Evolutionary conservation across 2,113 vertebrate genomes (phyloP), one percentile per base, ranked within the genome.

Genomic region (Pipra filicauda): DNA sequence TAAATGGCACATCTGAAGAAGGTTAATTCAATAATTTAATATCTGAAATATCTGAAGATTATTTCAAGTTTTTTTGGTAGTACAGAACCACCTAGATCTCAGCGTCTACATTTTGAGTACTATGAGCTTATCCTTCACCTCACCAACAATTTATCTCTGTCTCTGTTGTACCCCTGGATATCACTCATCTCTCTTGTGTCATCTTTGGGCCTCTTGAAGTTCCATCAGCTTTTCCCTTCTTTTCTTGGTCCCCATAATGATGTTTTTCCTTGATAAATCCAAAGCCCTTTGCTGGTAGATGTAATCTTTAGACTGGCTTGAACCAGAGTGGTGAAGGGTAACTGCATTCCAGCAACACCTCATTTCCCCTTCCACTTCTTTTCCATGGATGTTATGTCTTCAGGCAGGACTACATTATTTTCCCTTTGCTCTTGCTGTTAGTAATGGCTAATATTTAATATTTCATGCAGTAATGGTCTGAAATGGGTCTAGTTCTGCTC

Each of bases 21-120:
- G 37, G 51, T 54, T 7, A 52, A 58, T 35, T 70, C 59, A 77
- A 35, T 28, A 27, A 27, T 52, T 15, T 28, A 14, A 52, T 52
- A 52, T 52, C 15, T 51, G 49, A 51, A 24, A 51, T 51, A 51
- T 27, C 49, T 27, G 62, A 61, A 78, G n/a, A 55, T 54, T 7
- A 52, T 62, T 35, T 70, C 59, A 77, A 33, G 9, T 17, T 20
- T 18, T 62, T 64, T 57, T 49, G 66, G 37, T 70, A 17, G 54
- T 41, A 22, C 31, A 70, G 78, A 88, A 31, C 41, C 58, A 48
- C 8, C 16, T 20, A 15, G 52, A 35, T 20, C 52, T 87, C 33
- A 65, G 0, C 7, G 46, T 51, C 16, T 48, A 0, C 1, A 0
- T 8, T 79, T 61, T 8, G 31, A n/a, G 41, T 27, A 22, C 26